Conservation (phyloP, 2,888 invertebrate genomes). For the Notocelia uddmanniana region DNA sequence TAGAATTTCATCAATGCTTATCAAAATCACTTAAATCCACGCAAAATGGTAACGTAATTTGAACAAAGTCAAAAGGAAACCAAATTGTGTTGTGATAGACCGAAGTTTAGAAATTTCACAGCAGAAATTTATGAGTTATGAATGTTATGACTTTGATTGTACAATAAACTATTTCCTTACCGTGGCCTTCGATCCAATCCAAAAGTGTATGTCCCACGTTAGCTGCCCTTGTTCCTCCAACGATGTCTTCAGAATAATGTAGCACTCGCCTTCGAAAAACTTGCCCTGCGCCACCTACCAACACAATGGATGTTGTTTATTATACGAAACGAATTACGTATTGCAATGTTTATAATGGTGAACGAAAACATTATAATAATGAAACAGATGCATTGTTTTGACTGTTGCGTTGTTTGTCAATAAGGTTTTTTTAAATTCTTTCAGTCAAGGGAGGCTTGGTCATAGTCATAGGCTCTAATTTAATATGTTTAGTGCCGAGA, state of each 20-base stretch:
- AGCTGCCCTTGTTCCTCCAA: constrained; percentile 94
- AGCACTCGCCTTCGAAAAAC: constrained; percentile 99
- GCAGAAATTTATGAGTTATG: no score
- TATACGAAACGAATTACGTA: neutral
- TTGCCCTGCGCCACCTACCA: constrained; percentile 93
- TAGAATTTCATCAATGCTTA: no score
- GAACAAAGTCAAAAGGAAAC: no score
- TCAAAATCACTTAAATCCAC: no score
- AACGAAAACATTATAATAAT: neutral
- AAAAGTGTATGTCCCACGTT: constrained; percentile 98
- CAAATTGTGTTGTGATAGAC: no score
- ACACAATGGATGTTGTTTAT: constrained; percentile 18
- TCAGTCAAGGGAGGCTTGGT: no score
- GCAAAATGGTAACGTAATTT: no score
- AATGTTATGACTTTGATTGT: no score
- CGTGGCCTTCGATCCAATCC: constrained; percentile 98
- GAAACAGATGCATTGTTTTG: neutral
- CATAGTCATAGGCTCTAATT: no score
- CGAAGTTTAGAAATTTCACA: no score
- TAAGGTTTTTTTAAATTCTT: no score
- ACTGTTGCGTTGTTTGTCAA: neutral
- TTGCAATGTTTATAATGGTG: neutral
- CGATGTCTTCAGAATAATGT: constrained; percentile 96
- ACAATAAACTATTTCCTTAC: constrained; percentile 85
- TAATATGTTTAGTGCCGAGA: no score